Evolutionary conservation across 1,140 invertebrate species (phyloP), one percentile per base, ranked within the genome.

Genomic region (Drosophila willistoni): DNA sequence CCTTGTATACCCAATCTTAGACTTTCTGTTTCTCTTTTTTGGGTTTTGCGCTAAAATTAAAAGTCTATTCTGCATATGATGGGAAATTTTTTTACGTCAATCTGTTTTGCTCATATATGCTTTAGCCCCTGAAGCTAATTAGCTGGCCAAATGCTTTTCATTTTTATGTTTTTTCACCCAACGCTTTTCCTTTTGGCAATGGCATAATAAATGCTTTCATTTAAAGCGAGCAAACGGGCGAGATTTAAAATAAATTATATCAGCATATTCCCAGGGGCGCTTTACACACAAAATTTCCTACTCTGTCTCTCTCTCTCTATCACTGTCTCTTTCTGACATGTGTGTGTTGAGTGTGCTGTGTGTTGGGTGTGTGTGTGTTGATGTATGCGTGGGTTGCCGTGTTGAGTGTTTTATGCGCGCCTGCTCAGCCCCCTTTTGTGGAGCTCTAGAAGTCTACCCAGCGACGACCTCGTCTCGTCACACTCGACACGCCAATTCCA

Each of bases 191-290:
- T 75, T 71, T 69, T 54, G 63, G 63, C 55, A 44, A 22, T 61
- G 61, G 54, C 63, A 34, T 68, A 82, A 86, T 79, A 89, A 87
- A 71, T 78, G 68, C 75, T 71, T 73, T 82, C 79, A 87, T 87
- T 87, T 87, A 87, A 87, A 89, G 79, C 67, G 56, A 71, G 68
- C 44, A 70, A 79, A 61, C 71, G 76, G 77, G 73, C 84, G 84
- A 87, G 84, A 89, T 89, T 89, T 89, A 89, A 89, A 89, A 89
- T 90, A 89, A 89, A 89, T 89, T 89, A 89, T 90, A 89, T 84
- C 81, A 78, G 81, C 81, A 82, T 76, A 89, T 81, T 90, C 84
- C 84, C 84, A 89, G 71, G 85, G 85, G 84, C 80, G 77, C 77
- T 73, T 89, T 89, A 84, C 65, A 84, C 65, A 61, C 64, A 56